Evolutionary conservation across 2,888 invertebrate genomes (phyloP), one percentile per base, ranked within the genome.

Genomic region (Candidula unifasciata): DNA sequence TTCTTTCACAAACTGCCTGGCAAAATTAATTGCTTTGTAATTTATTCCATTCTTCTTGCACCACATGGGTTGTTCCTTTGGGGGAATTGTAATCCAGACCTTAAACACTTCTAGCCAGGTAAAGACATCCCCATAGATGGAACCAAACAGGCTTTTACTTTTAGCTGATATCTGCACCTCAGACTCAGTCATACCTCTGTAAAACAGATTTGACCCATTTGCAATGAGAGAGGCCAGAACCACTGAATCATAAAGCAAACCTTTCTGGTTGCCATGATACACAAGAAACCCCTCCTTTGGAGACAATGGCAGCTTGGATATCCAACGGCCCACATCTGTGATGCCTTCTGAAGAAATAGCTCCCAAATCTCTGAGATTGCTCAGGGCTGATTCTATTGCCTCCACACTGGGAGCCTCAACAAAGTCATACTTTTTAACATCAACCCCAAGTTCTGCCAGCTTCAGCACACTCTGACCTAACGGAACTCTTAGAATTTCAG

Each of bases 401-500:
- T 88, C 90, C n/a, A 60, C 18, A 13, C 89, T 73, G 8, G 92
- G 93, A 16, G 92, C 86, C 73, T 93, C 89, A 1, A 94, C 92
- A 88, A 92, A 94, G 60, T 93, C 92, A 87, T 93, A 93, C 8
- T 87, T 82, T 6, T 89, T 52, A 8, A 89, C 89, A 80, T 90
- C 87, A 83, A 93, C 90, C 16, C 92, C 92, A 66, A 94, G 89
- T 44, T 91, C 89, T 37, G 92, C 83, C 6, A 94, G 90, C 71
- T 92, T 91, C 8, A 93, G 87, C 54, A 93, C 77, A 24, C 90
- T 92, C 77, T 91, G 91, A 13, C 90, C 90, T 3, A 93, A 86
- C 84, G 93, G 90, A 54, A 91, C 88, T 76, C 91, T 85, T 52
- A 93, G 87, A 68, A 94, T 93, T 87, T 94, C 94, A 57, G 94